phyloP scores from a whole-genome alignment of 2,888 invertebrate species.

The Disparrhopalites patrizii region DNA sequence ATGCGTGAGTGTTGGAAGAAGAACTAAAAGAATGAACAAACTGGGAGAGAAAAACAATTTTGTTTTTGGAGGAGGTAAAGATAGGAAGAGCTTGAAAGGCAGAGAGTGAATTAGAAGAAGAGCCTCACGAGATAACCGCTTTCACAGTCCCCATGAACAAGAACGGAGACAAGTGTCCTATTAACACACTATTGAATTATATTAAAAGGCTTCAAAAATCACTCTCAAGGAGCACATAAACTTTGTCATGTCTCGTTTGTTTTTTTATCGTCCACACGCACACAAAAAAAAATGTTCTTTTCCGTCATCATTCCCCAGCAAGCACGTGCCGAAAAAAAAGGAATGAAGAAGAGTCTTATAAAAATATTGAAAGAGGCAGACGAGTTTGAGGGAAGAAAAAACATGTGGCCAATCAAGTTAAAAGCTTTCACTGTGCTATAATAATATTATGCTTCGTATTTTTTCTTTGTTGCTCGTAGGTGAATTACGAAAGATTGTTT shows the following conservation, averaged over 20 bases:
- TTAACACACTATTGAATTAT: slow-evolving; percentile 26
- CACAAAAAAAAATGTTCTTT: not conserved
- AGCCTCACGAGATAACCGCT: slow-evolving; percentile 1
- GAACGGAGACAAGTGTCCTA: slow-evolving; percentile 16
- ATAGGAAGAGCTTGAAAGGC: not conserved
- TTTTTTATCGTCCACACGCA: not conserved
- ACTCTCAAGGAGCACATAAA: slow-evolving; percentile 2
- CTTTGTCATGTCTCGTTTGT: not conserved
- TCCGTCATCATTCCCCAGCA: not conserved
- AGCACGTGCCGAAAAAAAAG: too few species aligned
- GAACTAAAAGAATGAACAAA: too few species aligned
- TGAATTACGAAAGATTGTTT: too few species aligned
- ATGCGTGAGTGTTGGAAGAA: not conserved
- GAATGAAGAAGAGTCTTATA: too few species aligned
- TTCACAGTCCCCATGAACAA: slow-evolving; percentile 6
- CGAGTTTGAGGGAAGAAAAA: too few species aligned
- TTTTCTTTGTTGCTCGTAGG: too few species aligned
- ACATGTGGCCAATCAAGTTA: not conserved
- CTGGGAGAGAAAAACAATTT: too few species aligned
- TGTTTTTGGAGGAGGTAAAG: too few species aligned
- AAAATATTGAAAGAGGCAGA: too few species aligned
- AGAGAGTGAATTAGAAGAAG: not conserved
- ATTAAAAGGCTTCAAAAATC: slow-evolving; percentile 22
- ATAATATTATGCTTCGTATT: too few species aligned
- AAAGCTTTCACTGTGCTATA: not conserved